phyloP scores from a whole-genome alignment of 2,797 vertebrate species.

The Xenops minutus region DNA sequence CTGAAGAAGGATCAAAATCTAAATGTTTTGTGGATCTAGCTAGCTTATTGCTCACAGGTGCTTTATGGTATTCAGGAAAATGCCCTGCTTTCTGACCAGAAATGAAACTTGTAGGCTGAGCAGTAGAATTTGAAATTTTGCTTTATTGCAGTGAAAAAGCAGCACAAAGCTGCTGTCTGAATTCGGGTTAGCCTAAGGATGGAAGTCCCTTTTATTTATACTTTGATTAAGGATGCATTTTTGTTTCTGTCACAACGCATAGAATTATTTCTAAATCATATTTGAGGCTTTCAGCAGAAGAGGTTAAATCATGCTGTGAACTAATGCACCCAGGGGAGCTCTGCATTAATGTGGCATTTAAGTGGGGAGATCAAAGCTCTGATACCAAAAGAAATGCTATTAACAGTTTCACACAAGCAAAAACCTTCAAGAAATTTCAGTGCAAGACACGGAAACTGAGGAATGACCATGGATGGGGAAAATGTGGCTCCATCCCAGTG shows the following conservation, averaged over 20 bases:
- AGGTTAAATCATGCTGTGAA: slow-evolving; percentile 29
- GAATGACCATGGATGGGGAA: not conserved
- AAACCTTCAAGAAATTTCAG: not conserved
- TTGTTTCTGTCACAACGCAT: slow-evolving; percentile 3
- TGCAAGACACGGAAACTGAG: not conserved
- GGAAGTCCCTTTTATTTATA: not conserved
- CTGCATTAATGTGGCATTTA: slow-evolving; percentile 20
- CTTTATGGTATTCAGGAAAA: not conserved
- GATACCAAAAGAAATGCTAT: slow-evolving; percentile 18
- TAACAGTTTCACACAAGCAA: not conserved
- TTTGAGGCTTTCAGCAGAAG: slow-evolving; percentile 18
- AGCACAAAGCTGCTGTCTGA: not conserved
- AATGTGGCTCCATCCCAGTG: not conserved
- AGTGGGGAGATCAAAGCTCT: slow-evolving; percentile 31
- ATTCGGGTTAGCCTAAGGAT: not conserved
- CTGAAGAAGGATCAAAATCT: not conserved
- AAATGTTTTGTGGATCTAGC: not conserved
- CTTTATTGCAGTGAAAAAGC: not conserved
- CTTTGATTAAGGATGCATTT: slow-evolving; percentile 17
- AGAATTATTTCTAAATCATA: not conserved
- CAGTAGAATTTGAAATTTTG: not conserved
- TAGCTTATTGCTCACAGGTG: not conserved
- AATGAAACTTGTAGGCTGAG: not conserved
- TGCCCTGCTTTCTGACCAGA: not conserved
- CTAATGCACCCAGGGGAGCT: slow-evolving; percentile 18